Evolutionary conservation across 2,888 invertebrate species (phyloP), one percentile per base, ranked within the genome.

Genomic region (Hyposoter didymator): DNA sequence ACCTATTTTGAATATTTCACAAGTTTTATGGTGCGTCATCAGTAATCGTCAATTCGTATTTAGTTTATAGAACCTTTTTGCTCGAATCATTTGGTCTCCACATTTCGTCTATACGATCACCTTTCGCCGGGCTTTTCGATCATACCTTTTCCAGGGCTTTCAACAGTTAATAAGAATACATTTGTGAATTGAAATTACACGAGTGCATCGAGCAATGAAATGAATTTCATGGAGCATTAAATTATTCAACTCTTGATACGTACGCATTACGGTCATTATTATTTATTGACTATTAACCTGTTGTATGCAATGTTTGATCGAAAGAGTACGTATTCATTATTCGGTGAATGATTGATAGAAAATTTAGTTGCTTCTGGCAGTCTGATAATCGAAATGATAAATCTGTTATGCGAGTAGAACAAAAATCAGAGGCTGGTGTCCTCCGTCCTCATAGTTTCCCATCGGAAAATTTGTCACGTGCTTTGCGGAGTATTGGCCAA

Each of bases 131-230:
- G 39, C 39, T 39, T 8, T 10, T 10, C 39, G 39, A 10, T 10
- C 8, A 39, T 39, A 39, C 47, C 6, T 35, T 45, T 72, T 32
- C 66, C 35, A 47, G 52, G 69, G 49, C 22, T 49, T 17, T 32
- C 74, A 69, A 43, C 43, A 32, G 84, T 39, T 80, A 72, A 80
- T 75, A 70, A 67, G 64, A 47, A 49, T 64, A 72, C 69, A 79
- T 80, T 47, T 70, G 80, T 66, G 35, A 75, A 55, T 73, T 73
- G 47, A 75, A 64, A 70, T n/a, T 43, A n/a, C 19, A 43, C 17
- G 70, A 82, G 49, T n/a, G 49, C 19, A 67, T 62, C 22, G 62
- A 49, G 52, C 47, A 22, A 17, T 10, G 59, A 22, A 39, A 19
- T 39, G 55, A 39, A 43, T 55, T 52, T 73, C 4, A 55, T 55